A percentile compares a stretch with the other conserved stretches of the same genome.
phyloP scores from a whole-genome alignment of 2,113 vertebrate genomes.

The Rhadina sibilatrix region DNA sequence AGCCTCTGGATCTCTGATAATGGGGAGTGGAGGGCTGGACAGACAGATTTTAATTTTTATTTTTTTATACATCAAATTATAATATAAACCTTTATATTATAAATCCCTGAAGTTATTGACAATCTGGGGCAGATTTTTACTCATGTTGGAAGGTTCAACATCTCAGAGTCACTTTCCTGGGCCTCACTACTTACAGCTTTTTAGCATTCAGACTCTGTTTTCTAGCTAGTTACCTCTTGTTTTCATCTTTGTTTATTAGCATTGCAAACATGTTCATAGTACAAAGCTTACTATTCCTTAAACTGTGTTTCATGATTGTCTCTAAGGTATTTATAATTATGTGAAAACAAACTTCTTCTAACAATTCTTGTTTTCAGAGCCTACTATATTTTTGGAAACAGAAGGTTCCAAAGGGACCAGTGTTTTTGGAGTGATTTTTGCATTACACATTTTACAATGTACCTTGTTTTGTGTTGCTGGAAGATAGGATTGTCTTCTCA shows the following conservation, averaged over 20 bases:
- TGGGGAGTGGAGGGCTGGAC: not conserved
- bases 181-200: not conserved
- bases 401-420: constrained; percentile 21
- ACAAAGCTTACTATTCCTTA: not conserved
- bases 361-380: not conserved
- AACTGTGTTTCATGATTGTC: not conserved
- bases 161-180: not conserved
- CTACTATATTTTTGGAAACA: not conserved
- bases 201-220: not conserved
- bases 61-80: not conserved
- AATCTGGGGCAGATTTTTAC: not conserved
- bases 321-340: constrained; percentile 10
- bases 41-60: not conserved
- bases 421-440: constrained; percentile 5
- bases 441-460: not conserved
- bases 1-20: not conserved
- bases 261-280: not conserved
- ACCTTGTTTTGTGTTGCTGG: not conserved
- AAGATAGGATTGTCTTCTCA: constrained; percentile 36
- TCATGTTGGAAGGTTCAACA: not conserved
- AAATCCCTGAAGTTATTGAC: not conserved
- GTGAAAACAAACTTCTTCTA: constrained; percentile 5
- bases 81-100: not conserved
- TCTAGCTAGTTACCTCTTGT: not conserved
- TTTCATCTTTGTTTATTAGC: not conserved